Conservation (phyloP, 2,888 invertebrate species). For the Esperia sulphurella region DNA sequence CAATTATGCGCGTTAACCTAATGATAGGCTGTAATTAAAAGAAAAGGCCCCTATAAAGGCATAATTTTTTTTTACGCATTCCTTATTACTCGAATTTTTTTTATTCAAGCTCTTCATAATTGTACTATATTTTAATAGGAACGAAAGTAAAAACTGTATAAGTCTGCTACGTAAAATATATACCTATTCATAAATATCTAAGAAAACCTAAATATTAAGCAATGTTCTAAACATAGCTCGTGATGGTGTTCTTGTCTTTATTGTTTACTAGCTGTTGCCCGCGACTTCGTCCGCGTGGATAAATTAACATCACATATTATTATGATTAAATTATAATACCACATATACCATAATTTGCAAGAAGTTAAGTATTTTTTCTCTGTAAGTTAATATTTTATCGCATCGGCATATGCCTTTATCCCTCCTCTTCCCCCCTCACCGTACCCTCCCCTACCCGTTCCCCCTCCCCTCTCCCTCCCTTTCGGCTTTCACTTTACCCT, state of each 20-base stretch:
- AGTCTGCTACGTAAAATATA: background rate
- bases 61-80: background rate
- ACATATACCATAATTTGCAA: too few species aligned
- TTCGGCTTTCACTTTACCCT: too few species aligned
- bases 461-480: too few species aligned
- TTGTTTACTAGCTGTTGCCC: too few species aligned
- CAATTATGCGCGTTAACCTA: background rate
- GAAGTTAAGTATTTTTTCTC: too few species aligned
- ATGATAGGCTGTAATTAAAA: slow-evolving; percentile 1
- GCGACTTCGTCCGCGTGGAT: too few species aligned
- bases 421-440: too few species aligned
- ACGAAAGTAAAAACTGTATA: background rate
- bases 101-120: background rate
- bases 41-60: slow-evolving; percentile 2
- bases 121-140: slow-evolving; percentile 1
- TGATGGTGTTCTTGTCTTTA: background rate
- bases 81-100: background rate
- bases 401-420: too few species aligned
- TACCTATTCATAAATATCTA: background rate
- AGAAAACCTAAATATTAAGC: background rate
- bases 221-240: background rate
- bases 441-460: too few species aligned
- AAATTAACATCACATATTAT: too few species aligned
- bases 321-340: too few species aligned
- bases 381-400: too few species aligned